phyloP scores from a whole-genome alignment of 1,140 invertebrate species.

The Lordiphosa clarofinis region DNA sequence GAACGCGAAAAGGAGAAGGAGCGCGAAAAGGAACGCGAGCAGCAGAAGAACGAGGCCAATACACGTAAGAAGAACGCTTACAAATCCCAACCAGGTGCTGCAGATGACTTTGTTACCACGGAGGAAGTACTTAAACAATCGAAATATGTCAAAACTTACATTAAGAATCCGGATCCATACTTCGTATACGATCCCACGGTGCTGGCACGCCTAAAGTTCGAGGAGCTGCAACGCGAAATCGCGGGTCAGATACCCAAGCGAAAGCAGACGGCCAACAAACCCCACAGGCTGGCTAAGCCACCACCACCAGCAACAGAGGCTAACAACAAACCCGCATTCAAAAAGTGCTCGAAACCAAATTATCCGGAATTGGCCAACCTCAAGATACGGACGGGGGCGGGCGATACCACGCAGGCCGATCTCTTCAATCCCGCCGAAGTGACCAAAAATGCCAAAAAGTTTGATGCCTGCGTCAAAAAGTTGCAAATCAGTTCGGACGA shows the following conservation, averaged over 20 bases:
- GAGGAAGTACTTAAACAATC: slow-evolving; percentile 79
- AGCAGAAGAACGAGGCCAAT: slow-evolving; percentile 57
- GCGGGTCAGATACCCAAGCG: slow-evolving; percentile 23
- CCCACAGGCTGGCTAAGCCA: slow-evolving; percentile 3
- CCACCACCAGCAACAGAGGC: slow-evolving; percentile 17
- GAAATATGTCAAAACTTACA: slow-evolving; percentile 79
- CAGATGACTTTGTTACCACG: slow-evolving; percentile 72
- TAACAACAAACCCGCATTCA: slow-evolving; percentile 42
- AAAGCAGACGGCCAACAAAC: slow-evolving; percentile 31
- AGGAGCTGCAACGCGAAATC: slow-evolving; percentile 49
- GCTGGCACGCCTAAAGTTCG: slow-evolving; percentile 60
- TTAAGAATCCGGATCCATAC: slow-evolving; percentile 76
- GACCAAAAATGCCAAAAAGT: slow-evolving; percentile 74
- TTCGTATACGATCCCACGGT: slow-evolving; percentile 77
- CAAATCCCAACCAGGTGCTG: not conserved
- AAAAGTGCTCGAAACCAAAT: slow-evolving; percentile 74
- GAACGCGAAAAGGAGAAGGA: slow-evolving; percentile 55
- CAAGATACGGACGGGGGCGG: slow-evolving; percentile 68
- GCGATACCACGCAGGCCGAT: slow-evolving; percentile 28
- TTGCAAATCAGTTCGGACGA: slow-evolving; percentile 75
- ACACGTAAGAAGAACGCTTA: slow-evolving; percentile 28
- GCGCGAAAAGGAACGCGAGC: slow-evolving; percentile 44
- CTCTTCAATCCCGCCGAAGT: slow-evolving; percentile 72
- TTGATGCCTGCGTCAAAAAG: slow-evolving; percentile 75
- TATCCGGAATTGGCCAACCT: slow-evolving; percentile 78